Percentiles rank a stretch among this genome's conserved stretches.
phyloP scores from a whole-genome alignment of 1,140 invertebrate species.

The Helicoverpa zea region DNA sequence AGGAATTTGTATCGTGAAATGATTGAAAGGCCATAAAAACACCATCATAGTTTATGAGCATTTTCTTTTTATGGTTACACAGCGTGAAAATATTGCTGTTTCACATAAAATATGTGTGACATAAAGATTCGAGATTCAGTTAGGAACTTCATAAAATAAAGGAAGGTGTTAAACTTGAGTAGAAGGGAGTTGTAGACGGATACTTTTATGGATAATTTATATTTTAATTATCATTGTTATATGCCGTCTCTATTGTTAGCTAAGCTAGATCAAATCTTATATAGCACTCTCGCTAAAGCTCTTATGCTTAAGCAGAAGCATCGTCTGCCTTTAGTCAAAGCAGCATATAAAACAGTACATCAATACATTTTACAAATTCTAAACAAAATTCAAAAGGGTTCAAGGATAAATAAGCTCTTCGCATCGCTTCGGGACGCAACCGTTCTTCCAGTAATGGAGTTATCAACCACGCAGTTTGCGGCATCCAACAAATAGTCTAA shows the following conservation, averaged over 20 bases:
- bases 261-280: neutral
- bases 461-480: constrained; percentile 2
- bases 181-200: neutral
- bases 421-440: neutral
- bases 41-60: constrained; percentile 30
- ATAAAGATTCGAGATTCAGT: constrained; percentile 37
- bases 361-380: neutral
- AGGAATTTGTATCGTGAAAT: constrained; percentile 42
- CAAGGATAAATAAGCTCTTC: neutral
- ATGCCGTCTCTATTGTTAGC: neutral
- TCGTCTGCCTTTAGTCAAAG: neutral
- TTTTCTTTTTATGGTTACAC: constrained; percentile 43
- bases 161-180: constrained; percentile 30
- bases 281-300: no score
- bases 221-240: no score
- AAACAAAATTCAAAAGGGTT: constrained; percentile 23
- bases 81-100: constrained; percentile 45
- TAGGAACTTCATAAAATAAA: constrained; percentile 48
- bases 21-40: constrained; percentile 48
- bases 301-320: no score
- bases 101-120: constrained; percentile 38
- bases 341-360: neutral
- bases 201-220: neutral
- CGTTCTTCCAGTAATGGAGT: constrained; percentile 22
- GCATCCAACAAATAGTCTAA: constrained; percentile 9